A percentile compares a stretch with the other conserved stretches of the same genome.
Evolutionary conservation across 2,797 vertebrate species (phyloP).

Genomic region (Spinus olivaceus): DNA sequence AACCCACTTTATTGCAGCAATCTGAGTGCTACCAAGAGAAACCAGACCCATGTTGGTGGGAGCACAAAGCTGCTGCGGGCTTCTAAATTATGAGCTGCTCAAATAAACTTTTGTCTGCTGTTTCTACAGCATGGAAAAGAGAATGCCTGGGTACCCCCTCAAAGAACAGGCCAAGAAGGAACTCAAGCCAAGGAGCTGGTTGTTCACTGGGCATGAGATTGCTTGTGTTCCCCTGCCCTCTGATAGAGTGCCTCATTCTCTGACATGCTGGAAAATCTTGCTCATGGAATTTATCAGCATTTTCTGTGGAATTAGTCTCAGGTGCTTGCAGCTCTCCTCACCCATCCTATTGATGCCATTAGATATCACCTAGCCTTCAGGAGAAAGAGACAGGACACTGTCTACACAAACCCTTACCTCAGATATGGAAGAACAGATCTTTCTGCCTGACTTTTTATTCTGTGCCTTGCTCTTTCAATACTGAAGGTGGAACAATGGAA

Average conservation of each 20-base stretch:
- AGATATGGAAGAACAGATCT: background rate
- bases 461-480: background rate
- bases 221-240: rapidly evolving
- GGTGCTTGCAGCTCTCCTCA: background rate
- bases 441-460: background rate
- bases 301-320: background rate
- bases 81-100: too few relatives aligned
- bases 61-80: too few relatives aligned
- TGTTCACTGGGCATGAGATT: background rate
- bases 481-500: background rate
- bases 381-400: background rate
- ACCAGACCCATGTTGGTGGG: too few relatives aligned
- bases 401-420: background rate
- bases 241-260: too few relatives aligned
- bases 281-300: background rate
- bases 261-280: background rate
- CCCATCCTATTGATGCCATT: background rate
- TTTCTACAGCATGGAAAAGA: too few relatives aligned
- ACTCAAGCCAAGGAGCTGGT: background rate
- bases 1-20: too few relatives aligned
- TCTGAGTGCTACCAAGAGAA: too few relatives aligned
- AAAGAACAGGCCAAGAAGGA: too few relatives aligned
- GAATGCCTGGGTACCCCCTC: too few relatives aligned
- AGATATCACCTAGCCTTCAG: background rate
- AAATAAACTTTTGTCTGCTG: too few relatives aligned